Evolutionary conservation across 2,888 invertebrate species (phyloP), one percentile per base, ranked within the genome.

Genomic region (Rotaria socialis): DNA sequence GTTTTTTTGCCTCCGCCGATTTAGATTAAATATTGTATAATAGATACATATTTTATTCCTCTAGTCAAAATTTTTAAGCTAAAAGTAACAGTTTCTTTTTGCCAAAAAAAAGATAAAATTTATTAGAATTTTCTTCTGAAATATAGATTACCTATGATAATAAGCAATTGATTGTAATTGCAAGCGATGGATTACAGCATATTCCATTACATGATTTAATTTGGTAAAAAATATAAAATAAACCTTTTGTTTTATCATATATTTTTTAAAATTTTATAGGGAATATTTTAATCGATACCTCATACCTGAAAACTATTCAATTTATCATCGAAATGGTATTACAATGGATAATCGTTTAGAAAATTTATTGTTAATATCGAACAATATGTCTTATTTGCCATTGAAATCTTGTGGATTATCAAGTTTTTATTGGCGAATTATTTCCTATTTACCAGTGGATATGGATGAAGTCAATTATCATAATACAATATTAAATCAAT

Each of bases 341-440:
- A 92, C 92, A 0, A 92, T 92, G 87, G 92, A 92, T 89, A 92
- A 92, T 89, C 89, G 92, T 60, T 88, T 92, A 88, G 92, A 92
- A 87, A 92, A 92, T 89, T 89, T 92, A 87, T 89, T 90, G 41
- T 89, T 92, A 80, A 89, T 90, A 50, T 89, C 87, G 88, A 86
- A 55, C 35, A 56, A 8, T 88, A 60, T 86, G 86, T 87, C 85
- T 85, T 84, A 89, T 89, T 35, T 88, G 90, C 90, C 90, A 90
- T 87, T 90, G 90, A 88, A 56, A n/a, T 85, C 55, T 27, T 19
- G 2, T 27, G 43, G 14, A 6, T 4, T 24, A 43, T 10, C 58
- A 55, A 50, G 35, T 41, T 41, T 85, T 14, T 85, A 85, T 43
- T 60, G 67, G 58, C n/a, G 27, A 56, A 67, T 67, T 60, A 24